A percentile compares a stretch with the other conserved stretches of the same genome.
Conservation (phyloP, 2,797 vertebrate species). For the Manis crassicaudata region DNA sequence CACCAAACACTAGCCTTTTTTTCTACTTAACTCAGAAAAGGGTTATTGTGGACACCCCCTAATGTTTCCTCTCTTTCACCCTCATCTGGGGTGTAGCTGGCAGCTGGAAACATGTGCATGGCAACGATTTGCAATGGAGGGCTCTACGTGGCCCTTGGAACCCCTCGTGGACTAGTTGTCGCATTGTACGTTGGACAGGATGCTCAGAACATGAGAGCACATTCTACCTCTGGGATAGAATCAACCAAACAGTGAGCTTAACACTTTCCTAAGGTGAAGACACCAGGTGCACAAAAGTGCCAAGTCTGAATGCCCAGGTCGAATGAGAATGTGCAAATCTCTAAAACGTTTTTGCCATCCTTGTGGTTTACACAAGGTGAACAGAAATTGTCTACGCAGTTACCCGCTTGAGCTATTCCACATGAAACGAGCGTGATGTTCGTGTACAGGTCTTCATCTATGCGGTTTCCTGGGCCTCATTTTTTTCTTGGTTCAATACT, state of each 20-base stretch:
- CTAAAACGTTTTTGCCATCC: accelerated
- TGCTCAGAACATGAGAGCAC: too few species aligned
- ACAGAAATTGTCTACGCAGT: not conserved
- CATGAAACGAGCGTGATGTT: accelerated
- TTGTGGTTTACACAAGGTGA: not conserved
- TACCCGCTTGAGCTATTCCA: too few species aligned
- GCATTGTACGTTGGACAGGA: not conserved
- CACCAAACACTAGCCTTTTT: slow-evolving; percentile 64
- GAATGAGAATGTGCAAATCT: accelerated
- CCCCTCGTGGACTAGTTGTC: accelerated
- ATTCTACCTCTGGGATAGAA: not conserved
- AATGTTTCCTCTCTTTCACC: not conserved
- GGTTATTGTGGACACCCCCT: accelerated
- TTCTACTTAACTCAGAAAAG: accelerated
- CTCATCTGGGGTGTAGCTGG: not conserved
- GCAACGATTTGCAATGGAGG: not conserved
- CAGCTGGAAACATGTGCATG: not conserved
- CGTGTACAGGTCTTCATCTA: accelerated
- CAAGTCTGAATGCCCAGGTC: not conserved
- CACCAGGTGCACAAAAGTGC: accelerated
- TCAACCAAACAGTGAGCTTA: not conserved
- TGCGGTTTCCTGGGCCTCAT: accelerated
- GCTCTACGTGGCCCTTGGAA: not conserved
- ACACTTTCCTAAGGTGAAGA: not conserved
- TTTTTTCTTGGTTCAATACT: not conserved